A percentile compares a stretch with the other conserved stretches of the same genome.
Evolutionary conservation across 2,113 vertebrate species (phyloP).

Genomic region (Pollachius pollachius): DNA sequence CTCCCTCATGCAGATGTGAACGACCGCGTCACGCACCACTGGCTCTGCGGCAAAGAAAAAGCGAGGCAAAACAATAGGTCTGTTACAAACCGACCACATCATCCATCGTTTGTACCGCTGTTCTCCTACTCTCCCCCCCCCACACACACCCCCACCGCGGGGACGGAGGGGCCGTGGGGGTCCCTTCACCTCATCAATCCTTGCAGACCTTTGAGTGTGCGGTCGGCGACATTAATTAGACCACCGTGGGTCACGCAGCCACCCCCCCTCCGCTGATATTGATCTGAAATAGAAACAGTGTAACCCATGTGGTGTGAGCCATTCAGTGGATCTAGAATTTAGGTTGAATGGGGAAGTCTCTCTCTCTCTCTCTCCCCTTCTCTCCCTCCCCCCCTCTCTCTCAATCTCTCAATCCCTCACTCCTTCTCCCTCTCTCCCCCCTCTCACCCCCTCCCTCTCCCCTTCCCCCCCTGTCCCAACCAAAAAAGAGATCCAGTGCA

Average conservation of each 20-base stretch:
- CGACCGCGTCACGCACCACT: too few species aligned
- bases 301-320: slow-evolving; percentile 11
- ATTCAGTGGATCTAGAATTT: slow-evolving; percentile 24
- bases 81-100: too few species aligned
- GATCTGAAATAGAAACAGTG: neutral
- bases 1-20: too few species aligned
- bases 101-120: too few species aligned
- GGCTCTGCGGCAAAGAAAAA: too few species aligned
- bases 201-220: slow-evolving; percentile 45
- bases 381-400: neutral
- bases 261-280: slow-evolving; percentile 39
- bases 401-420: neutral
- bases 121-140: too few species aligned
- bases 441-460: neutral
- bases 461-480: neutral
- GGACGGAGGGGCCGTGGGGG: slow-evolving; percentile 8
- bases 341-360: too few species aligned
- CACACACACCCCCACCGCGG: neutral
- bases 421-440: too few species aligned
- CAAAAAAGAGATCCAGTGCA: neutral
- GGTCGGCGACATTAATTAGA: slow-evolving; percentile 55
- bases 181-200: slow-evolving; percentile 63
- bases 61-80: too few species aligned
- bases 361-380: too few species aligned
- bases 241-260: slow-evolving; percentile 31